phyloP scores from a whole-genome alignment of 64 coral and sea anemone genomes.

The Montipora foliosa region DNA sequence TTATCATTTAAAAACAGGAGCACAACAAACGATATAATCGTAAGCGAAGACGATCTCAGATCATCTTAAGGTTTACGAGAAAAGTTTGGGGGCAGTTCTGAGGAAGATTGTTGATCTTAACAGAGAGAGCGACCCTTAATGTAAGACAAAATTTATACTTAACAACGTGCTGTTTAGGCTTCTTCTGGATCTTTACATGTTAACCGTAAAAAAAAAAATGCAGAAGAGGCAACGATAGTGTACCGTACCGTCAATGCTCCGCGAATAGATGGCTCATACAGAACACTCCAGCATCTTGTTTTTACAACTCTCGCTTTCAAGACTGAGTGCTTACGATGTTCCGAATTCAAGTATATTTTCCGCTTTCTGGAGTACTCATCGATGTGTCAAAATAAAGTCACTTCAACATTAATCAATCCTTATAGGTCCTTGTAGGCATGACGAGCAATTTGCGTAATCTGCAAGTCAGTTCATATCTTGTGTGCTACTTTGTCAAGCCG shows the following conservation, averaged over 20 bases:
- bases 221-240: neutral
- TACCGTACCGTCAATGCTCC: neutral
- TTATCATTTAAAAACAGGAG: conserved; percentile 15
- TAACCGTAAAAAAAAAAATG: neutral
- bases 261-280: neutral
- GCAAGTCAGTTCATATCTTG: neutral
- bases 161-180: neutral
- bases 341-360: neutral
- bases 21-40: conserved; percentile 1
- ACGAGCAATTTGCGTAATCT: too few species aligned
- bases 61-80: too few species aligned
- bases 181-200: neutral
- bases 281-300: neutral
- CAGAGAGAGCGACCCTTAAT: too few species aligned
- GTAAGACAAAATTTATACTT: too few species aligned
- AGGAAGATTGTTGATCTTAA: neutral
- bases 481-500: neutral
- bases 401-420: neutral
- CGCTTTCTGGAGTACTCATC: neutral
- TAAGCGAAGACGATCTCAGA: neutral
- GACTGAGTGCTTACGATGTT: neutral
- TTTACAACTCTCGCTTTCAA: neutral
- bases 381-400: neutral
- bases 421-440: neutral
- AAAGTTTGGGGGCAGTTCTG: neutral